phyloP scores from a whole-genome alignment of 2,888 invertebrate genomes.

The Diplolepis rosae region DNA sequence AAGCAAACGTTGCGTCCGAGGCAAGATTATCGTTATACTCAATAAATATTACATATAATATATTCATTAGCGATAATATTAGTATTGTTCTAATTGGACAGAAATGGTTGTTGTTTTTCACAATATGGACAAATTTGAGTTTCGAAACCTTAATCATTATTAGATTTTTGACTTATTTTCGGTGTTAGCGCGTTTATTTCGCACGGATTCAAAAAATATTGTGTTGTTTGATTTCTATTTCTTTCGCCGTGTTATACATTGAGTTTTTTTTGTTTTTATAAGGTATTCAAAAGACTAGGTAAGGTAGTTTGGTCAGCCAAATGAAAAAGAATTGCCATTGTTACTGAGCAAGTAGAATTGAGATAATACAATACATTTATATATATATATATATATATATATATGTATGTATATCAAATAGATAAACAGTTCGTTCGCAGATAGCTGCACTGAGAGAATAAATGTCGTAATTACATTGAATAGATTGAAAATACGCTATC shows the following conservation, averaged over 20 bases:
- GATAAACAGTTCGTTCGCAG: conserved; percentile 27
- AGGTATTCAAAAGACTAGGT: conserved; percentile 47
- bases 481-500: conserved; percentile 28
- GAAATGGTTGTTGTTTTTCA: conserved; percentile 61
- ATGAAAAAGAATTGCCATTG: conserved; percentile 47
- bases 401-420: conserved; percentile 33
- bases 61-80: conserved; percentile 63
- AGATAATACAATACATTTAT: conserved; percentile 36
- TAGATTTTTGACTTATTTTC: conserved; percentile 45
- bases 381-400: conserved; percentile 30
- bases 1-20: conserved; percentile 57
- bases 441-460: conserved; percentile 35
- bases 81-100: conserved; percentile 72
- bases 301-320: conserved; percentile 47
- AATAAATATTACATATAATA: conserved; percentile 69
- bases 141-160: conserved; percentile 52
- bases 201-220: conserved; percentile 25
- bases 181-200: conserved; percentile 36
- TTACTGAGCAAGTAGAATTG: conserved; percentile 46
- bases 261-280: conserved; percentile 20
- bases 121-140: conserved; percentile 58
- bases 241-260: conserved; percentile 10
- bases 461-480: conserved; percentile 38
- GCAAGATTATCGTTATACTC: conserved; percentile 61
- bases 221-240: conserved; percentile 41